These are phyloP conservation scores for Uria aalge DNA, from an alignment of 2,113 vertebrate genomes.

Conservation along the genomic window DNA sequence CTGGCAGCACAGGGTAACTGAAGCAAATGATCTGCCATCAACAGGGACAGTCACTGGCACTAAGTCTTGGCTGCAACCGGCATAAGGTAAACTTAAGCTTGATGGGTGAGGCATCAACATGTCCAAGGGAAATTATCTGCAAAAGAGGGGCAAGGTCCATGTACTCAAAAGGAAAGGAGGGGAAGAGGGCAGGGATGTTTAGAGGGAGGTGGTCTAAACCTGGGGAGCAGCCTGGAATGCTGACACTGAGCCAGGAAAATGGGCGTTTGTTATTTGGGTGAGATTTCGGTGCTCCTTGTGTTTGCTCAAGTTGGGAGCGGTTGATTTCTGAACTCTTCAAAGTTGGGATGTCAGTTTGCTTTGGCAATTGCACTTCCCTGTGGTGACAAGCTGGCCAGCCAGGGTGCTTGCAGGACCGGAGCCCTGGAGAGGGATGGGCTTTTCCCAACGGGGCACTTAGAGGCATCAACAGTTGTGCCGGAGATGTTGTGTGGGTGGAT, in stretches of 20 bases:
- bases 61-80: not conserved
- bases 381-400: not conserved
- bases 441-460: accelerated
- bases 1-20: not conserved
- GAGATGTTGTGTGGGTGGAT: not conserved
- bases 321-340: not conserved
- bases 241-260: not conserved
- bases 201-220: not conserved
- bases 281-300: not conserved
- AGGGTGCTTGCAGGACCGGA: not conserved
- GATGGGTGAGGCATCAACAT: not conserved
- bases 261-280: not conserved
- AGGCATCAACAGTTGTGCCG: not conserved
- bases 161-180: not conserved
- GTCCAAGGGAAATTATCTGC: not conserved
- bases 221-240: not conserved
- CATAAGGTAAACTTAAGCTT: not conserved
- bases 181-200: not conserved
- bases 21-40: not conserved
- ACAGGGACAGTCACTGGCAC: accelerated
- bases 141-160: not conserved
- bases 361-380: not conserved
- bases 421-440: not conserved
- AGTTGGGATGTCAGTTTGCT: not conserved
- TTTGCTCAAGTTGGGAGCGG: not conserved